A percentile compares a stretch with the other conserved stretches of the same genome.
These are phyloP conservation scores for Microvelia longipes DNA, from an alignment of 1,140 invertebrate species.

Conservation along the genomic window DNA sequence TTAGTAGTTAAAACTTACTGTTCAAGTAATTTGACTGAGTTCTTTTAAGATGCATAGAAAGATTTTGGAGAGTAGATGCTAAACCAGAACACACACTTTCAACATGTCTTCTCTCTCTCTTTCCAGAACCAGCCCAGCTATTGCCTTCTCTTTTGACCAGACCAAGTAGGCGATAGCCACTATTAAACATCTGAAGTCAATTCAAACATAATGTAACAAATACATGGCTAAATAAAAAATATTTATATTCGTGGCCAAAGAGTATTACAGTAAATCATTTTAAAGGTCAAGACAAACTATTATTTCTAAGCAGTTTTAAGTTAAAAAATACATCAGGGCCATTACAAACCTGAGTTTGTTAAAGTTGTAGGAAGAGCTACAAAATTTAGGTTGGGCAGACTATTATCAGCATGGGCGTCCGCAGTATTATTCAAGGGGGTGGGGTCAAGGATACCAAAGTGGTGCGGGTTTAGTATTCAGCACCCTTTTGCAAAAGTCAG, in stretches of 20 bases:
- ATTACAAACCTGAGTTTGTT: not conserved
- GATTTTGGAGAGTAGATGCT: not conserved
- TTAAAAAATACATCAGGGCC: not conserved
- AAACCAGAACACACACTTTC: conserved; percentile 2
- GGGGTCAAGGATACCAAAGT: too few species aligned
- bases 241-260: not conserved
- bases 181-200: not conserved
- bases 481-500: too few species aligned
- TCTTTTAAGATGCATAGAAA: not conserved
- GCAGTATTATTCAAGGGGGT: too few species aligned
- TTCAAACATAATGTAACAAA: not conserved
- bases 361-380: too few species aligned
- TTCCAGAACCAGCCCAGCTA: not conserved
- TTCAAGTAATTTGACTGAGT: not conserved
- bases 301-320: not conserved
- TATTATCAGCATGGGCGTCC: too few species aligned
- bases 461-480: too few species aligned
- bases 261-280: not conserved
- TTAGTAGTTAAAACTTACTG: not conserved
- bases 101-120: not conserved
- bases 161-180: not conserved
- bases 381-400: too few species aligned
- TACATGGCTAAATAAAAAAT: not conserved
- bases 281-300: not conserved
- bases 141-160: not conserved